Base-by-base conservation (phyloP, 2,888 invertebrate species). In the Heliconius ismenius region DNA sequence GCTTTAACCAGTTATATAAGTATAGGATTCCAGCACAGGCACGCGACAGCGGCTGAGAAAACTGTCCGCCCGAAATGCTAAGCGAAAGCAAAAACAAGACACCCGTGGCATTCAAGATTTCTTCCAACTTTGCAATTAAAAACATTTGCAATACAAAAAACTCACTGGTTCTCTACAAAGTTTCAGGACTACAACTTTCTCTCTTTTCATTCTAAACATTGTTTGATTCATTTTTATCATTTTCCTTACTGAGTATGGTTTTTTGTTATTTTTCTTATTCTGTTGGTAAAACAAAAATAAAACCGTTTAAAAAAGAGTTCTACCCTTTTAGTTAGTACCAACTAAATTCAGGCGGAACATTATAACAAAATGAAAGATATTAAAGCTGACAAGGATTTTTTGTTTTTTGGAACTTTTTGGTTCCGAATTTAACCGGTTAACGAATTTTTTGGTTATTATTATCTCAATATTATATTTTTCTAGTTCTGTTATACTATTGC, bases 111-210 rank as follows among this genome's bases (percentile, higher is more conserved):
- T 67, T 39, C n/a, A 43, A 76, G 36, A n/a, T 75, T 73, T 75
- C 73, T 68, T 73, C 63, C 43, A 73, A 77, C 73, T 76, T 76
- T 24, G 60, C 75, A 73, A 75, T 77, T 75, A 77, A 73, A 76
- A 75, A 24, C 75, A 75, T 68, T 77, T 77, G 75, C 43, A 39
- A 60, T 75, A 75, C 75, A 76, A 79, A 79, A 79, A 76, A 75
- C 28, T 68, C 74, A 65, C 70, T 54, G 63, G 74, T 43, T 24
- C 63, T 78, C 60, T 21, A 60, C 65, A 74, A 74, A 78, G 63
- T 73, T 78, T 68, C 58, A 28, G 58, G 68, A 75, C 65, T 67
- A 68, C 75, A 73, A 49, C 69, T 75, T 68, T 73, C 26, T 63
- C 7, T 74, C 49, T 74, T 74, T 64, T 76, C 58, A 70, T 72